Evolutionary conservation across 2,888 invertebrate species (phyloP), one percentile per base, ranked within the genome.

Genomic region (Strigamia maritima): DNA sequence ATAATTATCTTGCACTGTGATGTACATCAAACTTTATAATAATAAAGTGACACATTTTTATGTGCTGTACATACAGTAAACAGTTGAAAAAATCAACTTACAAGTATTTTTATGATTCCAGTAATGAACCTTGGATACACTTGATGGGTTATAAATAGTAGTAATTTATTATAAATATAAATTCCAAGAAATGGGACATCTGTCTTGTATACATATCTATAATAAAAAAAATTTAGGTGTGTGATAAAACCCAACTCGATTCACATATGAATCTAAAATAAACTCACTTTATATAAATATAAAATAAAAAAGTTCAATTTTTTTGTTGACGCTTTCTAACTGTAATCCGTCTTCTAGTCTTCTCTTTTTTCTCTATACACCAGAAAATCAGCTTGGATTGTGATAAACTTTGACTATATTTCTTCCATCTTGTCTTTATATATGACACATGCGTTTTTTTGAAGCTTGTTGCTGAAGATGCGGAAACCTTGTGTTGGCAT

Each of bases 81-180:
- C 16, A 54, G 54, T 54, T 2, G 19, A 54, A 54, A 54, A 54
- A 54, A n/a, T 54, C 54, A 19, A 54, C 54, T 54, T 19, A n/a
- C n/a, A 2, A 54, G 4, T 22, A 2, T 54, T 54, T 54, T 49
- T 54, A 54, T 54, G 54, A 54, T 54, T 54, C 19, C 22, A 3
- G 54, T 54, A 54, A 54, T 54, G 19, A 54, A 54, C 54, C 44
- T 44, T 54, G 19, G 54, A 8, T 54, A 8, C 54, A 54, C 54
- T 54, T 54, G 54, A 54, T 54, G 19, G 54, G 54, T 19, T 54
- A 54, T 54, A 54, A 54, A 54, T 54, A 54, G 54, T 19, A 19
- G 54, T 54, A 54, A 54, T 54, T 54, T 54, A 54, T 54, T 54
- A 54, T 54, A 54, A 54, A 54, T 54, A 54, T 54, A 54, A 54